A percentile compares a stretch with the other conserved stretches of the same genome.
These are phyloP conservation scores for Oryzias javanicus DNA, from an alignment of 2,113 vertebrate genomes.

Conservation along the genomic window DNA sequence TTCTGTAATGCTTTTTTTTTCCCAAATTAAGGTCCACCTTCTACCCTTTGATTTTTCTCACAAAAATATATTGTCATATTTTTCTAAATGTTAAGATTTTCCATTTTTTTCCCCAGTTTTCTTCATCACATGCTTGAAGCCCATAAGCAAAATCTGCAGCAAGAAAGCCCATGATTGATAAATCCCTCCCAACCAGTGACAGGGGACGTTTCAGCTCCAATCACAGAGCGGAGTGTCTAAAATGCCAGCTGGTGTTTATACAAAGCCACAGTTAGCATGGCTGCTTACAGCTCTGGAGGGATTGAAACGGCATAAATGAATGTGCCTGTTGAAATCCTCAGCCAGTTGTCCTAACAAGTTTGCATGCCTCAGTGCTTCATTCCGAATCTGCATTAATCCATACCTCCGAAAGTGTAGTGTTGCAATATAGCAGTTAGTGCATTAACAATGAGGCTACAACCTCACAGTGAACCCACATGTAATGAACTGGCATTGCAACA, in stretches of 20 bases:
- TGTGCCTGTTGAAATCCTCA: conserved; percentile 3
- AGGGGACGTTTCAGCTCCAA: conserved; percentile 48
- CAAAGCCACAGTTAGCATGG: conserved; percentile 17
- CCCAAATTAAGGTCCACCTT: conserved; percentile 1
- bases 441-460: conserved; percentile 34
- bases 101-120: conserved; percentile 5
- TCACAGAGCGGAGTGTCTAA: conserved; percentile 51
- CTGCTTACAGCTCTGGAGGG: conserved; percentile 9
- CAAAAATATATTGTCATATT: not conserved
- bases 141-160: conserved; percentile 38
- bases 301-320: conserved; percentile 11
- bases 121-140: conserved; percentile 18
- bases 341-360: not conserved
- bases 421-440: not conserved
- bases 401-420: not conserved
- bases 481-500: no score
- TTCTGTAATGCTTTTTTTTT: conserved; percentile 41
- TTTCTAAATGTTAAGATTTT: conserved; percentile 1
- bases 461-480: conserved; percentile 1
- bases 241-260: conserved; percentile 53
- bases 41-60: no score
- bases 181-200: conserved; percentile 53
- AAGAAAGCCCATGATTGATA: conserved; percentile 62
- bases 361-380: conserved; percentile 2
- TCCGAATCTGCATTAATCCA: not conserved